phyloP scores from a whole-genome alignment of 2,888 invertebrate genomes.

The Trichopoda pennipes region DNA sequence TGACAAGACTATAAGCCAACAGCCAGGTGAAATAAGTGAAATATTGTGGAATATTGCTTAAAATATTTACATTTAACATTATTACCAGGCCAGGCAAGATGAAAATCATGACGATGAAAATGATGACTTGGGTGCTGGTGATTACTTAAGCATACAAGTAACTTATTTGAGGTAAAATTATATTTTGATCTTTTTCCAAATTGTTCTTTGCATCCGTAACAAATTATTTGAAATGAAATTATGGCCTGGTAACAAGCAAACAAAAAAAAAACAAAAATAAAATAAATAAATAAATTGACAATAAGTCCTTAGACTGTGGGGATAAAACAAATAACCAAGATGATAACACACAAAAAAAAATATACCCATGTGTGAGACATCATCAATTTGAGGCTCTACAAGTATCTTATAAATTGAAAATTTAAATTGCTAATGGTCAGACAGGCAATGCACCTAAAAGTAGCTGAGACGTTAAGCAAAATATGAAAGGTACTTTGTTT shows the following conservation, averaged over 20 bases:
- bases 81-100: slow-evolving; percentile 38
- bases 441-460: not conserved
- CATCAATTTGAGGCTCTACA: slow-evolving; percentile 53
- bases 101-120: slow-evolving; percentile 28
- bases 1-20: not conserved
- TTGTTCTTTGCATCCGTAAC: slow-evolving; percentile 40
- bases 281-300: slow-evolving; percentile 15
- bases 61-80: slow-evolving; percentile 48
- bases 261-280: too few relatives aligned
- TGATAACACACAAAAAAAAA: slow-evolving; percentile 27
- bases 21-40: slow-evolving; percentile 4
- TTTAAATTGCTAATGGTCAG: slow-evolving; percentile 53
- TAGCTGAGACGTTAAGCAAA: not conserved
- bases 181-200: slow-evolving; percentile 32
- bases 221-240: slow-evolving; percentile 61
- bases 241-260: slow-evolving; percentile 49
- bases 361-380: slow-evolving; percentile 2
- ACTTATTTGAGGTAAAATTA: slow-evolving; percentile 40
- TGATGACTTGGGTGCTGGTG: slow-evolving; percentile 23
- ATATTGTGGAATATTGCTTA: slow-evolving; percentile 52
- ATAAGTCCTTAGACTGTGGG: not conserved
- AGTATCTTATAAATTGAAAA: slow-evolving; percentile 58
- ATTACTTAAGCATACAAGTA: slow-evolving; percentile 41
- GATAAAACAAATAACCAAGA: slow-evolving; percentile 6
- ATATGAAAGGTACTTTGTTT: not conserved